phyloP scores from a whole-genome alignment of 2,797 vertebrate genomes.

The Australoheros facetus region DNA sequence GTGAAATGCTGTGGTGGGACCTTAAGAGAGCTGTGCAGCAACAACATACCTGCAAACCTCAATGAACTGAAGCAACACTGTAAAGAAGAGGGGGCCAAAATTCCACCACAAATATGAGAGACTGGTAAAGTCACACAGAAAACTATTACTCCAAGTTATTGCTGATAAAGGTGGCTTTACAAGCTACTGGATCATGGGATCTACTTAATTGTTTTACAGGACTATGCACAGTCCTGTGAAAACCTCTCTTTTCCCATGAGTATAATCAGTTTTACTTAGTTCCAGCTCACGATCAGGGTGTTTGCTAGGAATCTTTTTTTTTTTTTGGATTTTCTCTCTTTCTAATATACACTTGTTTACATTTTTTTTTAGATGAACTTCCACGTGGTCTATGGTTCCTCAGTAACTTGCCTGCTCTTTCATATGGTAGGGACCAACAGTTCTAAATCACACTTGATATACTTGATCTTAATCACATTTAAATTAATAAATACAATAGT shows the following conservation, averaged over 20 bases:
- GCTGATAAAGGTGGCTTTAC: background rate
- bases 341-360: background rate
- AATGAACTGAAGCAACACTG: background rate
- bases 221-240: background rate
- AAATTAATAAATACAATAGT: background rate
- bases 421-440: background rate
- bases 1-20: background rate
- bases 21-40: background rate
- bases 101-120: background rate
- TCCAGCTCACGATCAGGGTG: no score
- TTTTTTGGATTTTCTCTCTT: no score
- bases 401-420: background rate
- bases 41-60: background rate
- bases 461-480: background rate
- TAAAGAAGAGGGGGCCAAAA: background rate
- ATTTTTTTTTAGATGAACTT: background rate
- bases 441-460: background rate
- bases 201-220: background rate
- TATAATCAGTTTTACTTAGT: background rate
- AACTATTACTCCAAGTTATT: background rate
- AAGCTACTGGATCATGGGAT: background rate
- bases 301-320: no score
- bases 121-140: background rate
- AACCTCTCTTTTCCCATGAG: fast-evolving
- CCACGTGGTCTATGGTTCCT: background rate